A percentile compares a stretch with the other conserved stretches of the same genome.
phyloP scores from a whole-genome alignment of 2,113 vertebrate species.

The Cygnus atratus region DNA sequence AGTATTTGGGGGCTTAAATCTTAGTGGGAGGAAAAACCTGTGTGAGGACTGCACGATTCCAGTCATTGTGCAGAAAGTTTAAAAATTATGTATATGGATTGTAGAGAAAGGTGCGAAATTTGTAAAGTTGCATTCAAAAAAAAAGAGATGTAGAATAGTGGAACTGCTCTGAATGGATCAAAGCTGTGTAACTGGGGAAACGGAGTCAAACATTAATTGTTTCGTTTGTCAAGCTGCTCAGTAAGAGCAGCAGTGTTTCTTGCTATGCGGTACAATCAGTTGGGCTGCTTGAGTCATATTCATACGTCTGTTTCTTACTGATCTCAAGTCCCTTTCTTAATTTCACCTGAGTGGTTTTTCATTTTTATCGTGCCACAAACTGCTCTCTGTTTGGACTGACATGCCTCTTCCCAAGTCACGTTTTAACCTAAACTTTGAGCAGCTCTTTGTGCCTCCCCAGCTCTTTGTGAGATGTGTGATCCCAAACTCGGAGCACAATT shows the following conservation, averaged over 20 bases:
- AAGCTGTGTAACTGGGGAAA: background rate
- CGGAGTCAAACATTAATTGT: background rate
- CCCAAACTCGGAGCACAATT: background rate
- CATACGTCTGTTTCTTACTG: background rate
- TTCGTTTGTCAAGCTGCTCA: background rate
- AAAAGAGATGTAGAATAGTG: background rate
- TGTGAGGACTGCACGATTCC: background rate
- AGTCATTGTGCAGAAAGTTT: background rate
- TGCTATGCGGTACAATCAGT: background rate
- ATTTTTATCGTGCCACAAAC: background rate
- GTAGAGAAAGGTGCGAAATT: background rate
- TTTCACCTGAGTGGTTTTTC: background rate
- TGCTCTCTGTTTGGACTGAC: background rate
- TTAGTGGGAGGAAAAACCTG: background rate
- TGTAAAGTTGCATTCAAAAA: background rate
- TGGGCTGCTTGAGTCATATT: background rate
- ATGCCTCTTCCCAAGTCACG: background rate
- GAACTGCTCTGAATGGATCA: background rate
- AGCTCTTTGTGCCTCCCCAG: background rate
- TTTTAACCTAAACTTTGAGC: background rate
- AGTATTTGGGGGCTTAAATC: background rate
- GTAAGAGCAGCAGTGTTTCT: background rate
- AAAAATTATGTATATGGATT: rapidly evolving
- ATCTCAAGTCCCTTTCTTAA: background rate
- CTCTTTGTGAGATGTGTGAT: background rate